Evolutionary conservation across 53 echinoderm and acorn worm species (phyloP).

Genomic region (Crossaster papposus): DNA sequence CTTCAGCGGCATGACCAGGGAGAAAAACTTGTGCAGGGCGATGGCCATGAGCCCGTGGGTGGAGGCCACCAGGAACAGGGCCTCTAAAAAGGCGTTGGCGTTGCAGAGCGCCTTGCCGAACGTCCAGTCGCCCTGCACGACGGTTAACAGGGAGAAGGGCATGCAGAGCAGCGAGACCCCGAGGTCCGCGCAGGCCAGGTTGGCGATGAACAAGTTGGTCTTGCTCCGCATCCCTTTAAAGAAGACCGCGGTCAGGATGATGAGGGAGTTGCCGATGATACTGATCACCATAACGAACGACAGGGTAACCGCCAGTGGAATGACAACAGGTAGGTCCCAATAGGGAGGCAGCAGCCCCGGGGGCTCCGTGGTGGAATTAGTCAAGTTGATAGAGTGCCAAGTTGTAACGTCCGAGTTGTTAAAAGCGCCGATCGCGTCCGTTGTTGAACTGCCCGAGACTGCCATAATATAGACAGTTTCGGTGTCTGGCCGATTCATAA

Average conservation of each 20-base stretch:
- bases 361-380: not conserved
- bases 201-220: conserved; percentile 87
- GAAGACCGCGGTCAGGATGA: conserved; percentile 70
- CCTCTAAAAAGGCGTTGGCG: conserved; percentile 82
- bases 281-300: conserved; percentile 74
- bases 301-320: conserved; percentile 59
- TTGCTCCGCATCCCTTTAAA: conserved; percentile 85
- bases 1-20: conserved; percentile 79
- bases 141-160: conserved; percentile 85
- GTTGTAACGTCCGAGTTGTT: not conserved
- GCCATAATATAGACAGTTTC: conserved; percentile 10
- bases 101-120: conserved; percentile 73
- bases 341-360: conserved; percentile 27
- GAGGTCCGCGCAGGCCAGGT: conserved; percentile 89
- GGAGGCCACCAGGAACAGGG: conserved; percentile 84
- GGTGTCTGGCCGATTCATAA: not conserved
- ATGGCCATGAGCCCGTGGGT: conserved; percentile 93
- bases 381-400: not conserved
- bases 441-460: not conserved
- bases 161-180: conserved; percentile 85
- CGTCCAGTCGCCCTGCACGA: conserved; percentile 74
- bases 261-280: conserved; percentile 75
- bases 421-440: not conserved
- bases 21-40: conserved; percentile 89
- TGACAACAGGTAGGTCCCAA: conserved; percentile 57